Percentiles rank a stretch among this genome's conserved stretches.
Evolutionary conservation across 1,140 invertebrate genomes (phyloP).

Genomic region (Diachasmimorpha longicaudata): DNA sequence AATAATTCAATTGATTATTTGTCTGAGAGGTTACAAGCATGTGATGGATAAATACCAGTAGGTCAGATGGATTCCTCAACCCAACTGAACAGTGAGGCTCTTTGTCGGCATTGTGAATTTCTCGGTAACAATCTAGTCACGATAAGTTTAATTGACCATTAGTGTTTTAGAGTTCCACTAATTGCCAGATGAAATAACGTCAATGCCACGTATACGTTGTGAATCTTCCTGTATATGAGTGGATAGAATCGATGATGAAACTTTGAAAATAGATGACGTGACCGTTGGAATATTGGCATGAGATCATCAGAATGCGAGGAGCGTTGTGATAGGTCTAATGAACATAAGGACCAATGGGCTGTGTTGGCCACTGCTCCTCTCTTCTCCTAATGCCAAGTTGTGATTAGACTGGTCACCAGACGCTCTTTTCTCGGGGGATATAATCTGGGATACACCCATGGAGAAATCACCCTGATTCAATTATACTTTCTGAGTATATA

Average conservation of each 20-base stretch:
- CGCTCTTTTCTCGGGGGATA: slow-evolving; percentile 4
- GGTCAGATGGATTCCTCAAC: background rate
- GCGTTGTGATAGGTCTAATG: slow-evolving; percentile 43
- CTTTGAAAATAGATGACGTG: background rate
- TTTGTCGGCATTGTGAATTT: slow-evolving; percentile 12
- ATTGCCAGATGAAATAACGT: slow-evolving; percentile 6
- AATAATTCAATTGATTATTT: background rate
- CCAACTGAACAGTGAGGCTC: background rate
- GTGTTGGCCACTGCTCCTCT: slow-evolving; percentile 33
- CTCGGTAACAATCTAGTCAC: background rate
- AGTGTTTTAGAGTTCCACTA: slow-evolving; percentile 7
- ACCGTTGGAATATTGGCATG: background rate
- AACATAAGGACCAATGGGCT: slow-evolving; percentile 35
- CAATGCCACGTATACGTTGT: background rate
- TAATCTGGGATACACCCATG: slow-evolving; percentile 5
- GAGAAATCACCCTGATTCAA: slow-evolving; percentile 15
- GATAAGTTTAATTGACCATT: slow-evolving; percentile 11
- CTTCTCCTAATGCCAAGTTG: slow-evolving; percentile 30
- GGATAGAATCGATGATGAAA: background rate
- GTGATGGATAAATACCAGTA: slow-evolving; percentile 1
- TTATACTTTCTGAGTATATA: slow-evolving; percentile 16
- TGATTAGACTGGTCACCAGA: slow-evolving; percentile 47
- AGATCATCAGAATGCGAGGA: slow-evolving; percentile 39
- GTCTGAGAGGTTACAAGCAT: background rate
- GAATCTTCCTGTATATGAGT: background rate